These are phyloP conservation scores for Sorex maritimensis DNA, from an alignment of 2,797 vertebrate species.

Conservation along the genomic window DNA sequence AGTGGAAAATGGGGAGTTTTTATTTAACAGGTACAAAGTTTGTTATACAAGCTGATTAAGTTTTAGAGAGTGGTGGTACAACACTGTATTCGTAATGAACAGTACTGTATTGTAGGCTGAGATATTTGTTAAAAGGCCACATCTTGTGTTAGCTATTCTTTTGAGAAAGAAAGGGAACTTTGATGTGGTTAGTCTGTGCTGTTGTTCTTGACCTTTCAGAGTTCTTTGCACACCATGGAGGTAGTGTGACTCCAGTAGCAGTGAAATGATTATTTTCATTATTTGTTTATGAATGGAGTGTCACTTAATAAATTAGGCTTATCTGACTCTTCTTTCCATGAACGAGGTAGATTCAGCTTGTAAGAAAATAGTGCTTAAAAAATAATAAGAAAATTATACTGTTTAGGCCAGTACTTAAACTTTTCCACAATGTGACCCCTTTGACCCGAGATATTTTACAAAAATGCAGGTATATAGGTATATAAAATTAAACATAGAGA, in stretches of 20 bases:
- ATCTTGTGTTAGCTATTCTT: neutral
- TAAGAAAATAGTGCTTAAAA: neutral
- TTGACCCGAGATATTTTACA: too few species aligned
- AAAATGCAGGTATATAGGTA: too few species aligned
- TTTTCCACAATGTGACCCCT: too few species aligned
- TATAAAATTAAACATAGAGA: too few species aligned
- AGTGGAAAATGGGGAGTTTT: neutral
- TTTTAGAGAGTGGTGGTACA: neutral
- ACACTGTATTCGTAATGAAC: neutral
- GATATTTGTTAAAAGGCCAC: neutral
- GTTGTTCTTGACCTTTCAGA: neutral
- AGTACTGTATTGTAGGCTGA: neutral
- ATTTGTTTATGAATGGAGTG: neutral
- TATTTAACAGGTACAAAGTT: neutral
- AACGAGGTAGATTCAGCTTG: neutral
- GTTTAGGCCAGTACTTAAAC: too few species aligned
- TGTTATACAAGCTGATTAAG: too few species aligned
- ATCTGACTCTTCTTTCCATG: neutral
- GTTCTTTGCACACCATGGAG: neutral
- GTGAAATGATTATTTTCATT: neutral
- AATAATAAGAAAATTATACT: neutral
- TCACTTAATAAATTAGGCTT: neutral
- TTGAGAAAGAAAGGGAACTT: neutral
- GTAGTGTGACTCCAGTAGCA: neutral
- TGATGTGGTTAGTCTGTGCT: neutral